A percentile compares a stretch with the other conserved stretches of the same genome.
phyloP scores from a whole-genome alignment of 2,797 vertebrate species.

The Cyprinodon diabolis region DNA sequence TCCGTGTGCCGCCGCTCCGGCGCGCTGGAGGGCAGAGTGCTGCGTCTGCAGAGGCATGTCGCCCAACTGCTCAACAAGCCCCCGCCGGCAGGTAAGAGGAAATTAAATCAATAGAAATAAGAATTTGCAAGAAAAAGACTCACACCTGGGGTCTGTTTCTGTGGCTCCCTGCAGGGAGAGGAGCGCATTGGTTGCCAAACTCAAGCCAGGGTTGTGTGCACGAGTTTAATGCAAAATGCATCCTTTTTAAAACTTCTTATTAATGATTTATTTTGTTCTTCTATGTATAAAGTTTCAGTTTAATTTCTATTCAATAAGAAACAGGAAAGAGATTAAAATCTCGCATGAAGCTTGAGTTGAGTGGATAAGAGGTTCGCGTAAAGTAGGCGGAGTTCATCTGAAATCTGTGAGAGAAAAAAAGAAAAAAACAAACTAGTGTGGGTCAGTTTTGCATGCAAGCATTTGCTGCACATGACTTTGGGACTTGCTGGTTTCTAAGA shows the following conservation, averaged over 20 bases:
- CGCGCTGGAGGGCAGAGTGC: constrained; percentile 76
- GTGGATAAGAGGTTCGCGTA: neutral
- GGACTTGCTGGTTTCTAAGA: constrained; percentile 21
- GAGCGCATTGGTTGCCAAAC: neutral
- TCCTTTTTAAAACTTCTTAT: constrained; percentile 16
- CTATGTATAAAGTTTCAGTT: too few relatives aligned
- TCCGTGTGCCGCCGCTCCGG: constrained; percentile 76
- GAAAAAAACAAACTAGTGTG: neutral
- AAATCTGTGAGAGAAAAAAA: neutral
- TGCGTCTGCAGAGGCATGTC: constrained; percentile 75
- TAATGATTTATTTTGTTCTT: constrained; percentile 8
- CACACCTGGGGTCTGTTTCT: constrained; percentile 36
- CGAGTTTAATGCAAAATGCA: neutral
- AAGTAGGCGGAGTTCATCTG: neutral
- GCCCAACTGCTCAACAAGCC: constrained; percentile 72
- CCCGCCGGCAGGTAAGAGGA: constrained; percentile 75
- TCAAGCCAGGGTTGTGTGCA: constrained; percentile 7
- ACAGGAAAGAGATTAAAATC: neutral
- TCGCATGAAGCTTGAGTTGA: neutral
- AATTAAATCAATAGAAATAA: neutral
- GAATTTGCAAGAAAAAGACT: neutral
- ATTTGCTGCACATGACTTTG: neutral
- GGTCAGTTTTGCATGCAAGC: neutral
- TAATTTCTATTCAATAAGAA: neutral
- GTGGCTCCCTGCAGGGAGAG: neutral